Base-by-base conservation (phyloP, 2,888 invertebrate genomes). In the Boloria selene region DNA sequence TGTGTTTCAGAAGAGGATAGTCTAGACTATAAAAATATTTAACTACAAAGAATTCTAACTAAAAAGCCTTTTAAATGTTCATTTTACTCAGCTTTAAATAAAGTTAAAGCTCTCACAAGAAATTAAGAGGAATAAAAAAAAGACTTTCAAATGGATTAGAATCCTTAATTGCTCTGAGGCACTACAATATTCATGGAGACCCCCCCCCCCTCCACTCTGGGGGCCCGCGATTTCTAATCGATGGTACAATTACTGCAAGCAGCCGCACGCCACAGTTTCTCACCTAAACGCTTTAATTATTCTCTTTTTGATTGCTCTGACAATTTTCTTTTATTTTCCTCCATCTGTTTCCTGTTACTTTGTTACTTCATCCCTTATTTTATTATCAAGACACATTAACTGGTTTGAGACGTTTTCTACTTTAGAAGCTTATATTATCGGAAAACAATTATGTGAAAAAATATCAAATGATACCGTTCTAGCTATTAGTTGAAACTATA, bases 121-220 rank as follows among this genome's bases (percentile, higher is more conserved):
- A 58, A 52, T 51, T 51, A 54, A 66, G 13, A 4, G 42, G 14
- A 66, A 42, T 42, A 65, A 66, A 55, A 52, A 31, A 49, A 42
- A 59, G 58, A 67, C 54, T 59, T 59, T 63, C 13, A 59, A 63
- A 63, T 54, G 63, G 59, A 67, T 63, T 63, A 63, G 44, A 62
- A 67, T 45, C 31, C 45, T 26, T 67, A 63, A 67, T 63, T 63
- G 63, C 63, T 51, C 58, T 6, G 42, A 44, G 14, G 51, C 62
- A 38, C 58, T 54, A 38, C 56, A 50, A 50, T 59, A 63, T 67
- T 67, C 67, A 63, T 54, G 66, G 59, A 58, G 42, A 17, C 22
- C 14, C n/a, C 22, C 14, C 14, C 3, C 10, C 50, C 13, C 18
- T 38, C 16, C 10, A 7, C 60, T 4, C 22, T 18, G 5, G 31